Evolutionary conservation across 2,888 invertebrate species (phyloP).

Genomic region (Amiota communis): DNA sequence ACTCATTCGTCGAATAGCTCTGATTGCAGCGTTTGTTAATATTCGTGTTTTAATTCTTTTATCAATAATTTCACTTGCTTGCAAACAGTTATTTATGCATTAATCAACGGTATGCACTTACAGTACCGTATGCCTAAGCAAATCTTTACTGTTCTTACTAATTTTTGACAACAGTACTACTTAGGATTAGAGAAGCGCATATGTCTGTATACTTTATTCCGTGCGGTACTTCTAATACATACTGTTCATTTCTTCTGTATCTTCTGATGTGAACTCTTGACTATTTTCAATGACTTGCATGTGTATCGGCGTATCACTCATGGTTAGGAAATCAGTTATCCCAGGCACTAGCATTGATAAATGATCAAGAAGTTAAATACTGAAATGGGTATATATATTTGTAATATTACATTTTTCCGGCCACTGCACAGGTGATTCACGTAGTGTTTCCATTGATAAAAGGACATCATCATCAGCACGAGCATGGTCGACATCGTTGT

Average conservation of each 20-base stretch:
- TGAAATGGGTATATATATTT: background rate
- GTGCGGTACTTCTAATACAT: conserved; percentile 71
- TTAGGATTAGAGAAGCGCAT: too few relatives aligned
- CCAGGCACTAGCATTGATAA: conserved; percentile 82
- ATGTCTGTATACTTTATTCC: too few relatives aligned
- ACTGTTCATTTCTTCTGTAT: conserved; percentile 85
- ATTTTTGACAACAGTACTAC: too few relatives aligned
- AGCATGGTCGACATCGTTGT: conserved; percentile 72
- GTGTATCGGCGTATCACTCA: conserved; percentile 76
- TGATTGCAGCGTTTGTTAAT: too few relatives aligned
- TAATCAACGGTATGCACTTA: too few relatives aligned
- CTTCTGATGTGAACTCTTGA: conserved; percentile 81
- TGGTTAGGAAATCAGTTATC: conserved; percentile 86
- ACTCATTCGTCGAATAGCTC: too few relatives aligned
- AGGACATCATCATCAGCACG: conserved; percentile 81
- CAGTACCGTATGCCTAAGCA: too few relatives aligned
- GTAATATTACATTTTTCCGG: conserved; percentile 89
- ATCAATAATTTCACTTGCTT: too few relatives aligned
- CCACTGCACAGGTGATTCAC: conserved; percentile 97
- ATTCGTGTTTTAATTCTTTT: too few relatives aligned
- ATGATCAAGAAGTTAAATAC: background rate
- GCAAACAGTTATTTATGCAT: too few relatives aligned
- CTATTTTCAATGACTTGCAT: conserved; percentile 79
- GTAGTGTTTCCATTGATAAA: conserved; percentile 89
- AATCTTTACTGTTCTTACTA: too few relatives aligned